Percentiles rank a stretch among this genome's conserved stretches.
These are phyloP conservation scores for Tetraodon nigroviridis DNA, from an alignment of 2,113 vertebrate species.

Conservation along the genomic window DNA sequence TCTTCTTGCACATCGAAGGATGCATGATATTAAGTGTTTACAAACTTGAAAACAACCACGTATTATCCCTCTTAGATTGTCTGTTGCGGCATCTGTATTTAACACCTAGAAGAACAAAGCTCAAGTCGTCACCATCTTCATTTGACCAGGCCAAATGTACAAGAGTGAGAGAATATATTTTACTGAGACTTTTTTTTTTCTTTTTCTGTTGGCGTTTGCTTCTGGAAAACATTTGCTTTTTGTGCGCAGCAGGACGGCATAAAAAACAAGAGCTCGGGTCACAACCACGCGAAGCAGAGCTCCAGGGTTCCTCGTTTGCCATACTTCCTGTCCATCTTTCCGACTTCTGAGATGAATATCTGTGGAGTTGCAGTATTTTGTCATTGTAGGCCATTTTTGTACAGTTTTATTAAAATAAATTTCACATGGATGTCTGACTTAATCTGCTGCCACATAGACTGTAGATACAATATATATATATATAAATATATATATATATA, in stretches of 20 bases:
- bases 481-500: too few relatives aligned
- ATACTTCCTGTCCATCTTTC: slow-evolving; percentile 44
- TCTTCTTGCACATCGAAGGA: slow-evolving; percentile 75
- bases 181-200: slow-evolving; percentile 10
- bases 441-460: slow-evolving; percentile 76
- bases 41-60: slow-evolving; percentile 71
- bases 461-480: slow-evolving; percentile 67
- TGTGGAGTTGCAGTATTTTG: slow-evolving; percentile 71
- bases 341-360: slow-evolving; percentile 62
- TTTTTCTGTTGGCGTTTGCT: slow-evolving; percentile 47
- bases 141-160: slow-evolving; percentile 36
- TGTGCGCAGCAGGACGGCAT: slow-evolving; percentile 37
- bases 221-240: slow-evolving; percentile 41
- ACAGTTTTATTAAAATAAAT: slow-evolving; percentile 73
- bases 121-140: slow-evolving; percentile 29
- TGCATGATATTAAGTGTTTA: slow-evolving; percentile 78
- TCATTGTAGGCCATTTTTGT: slow-evolving; percentile 70
- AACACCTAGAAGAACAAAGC: slow-evolving; percentile 54
- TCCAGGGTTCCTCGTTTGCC: slow-evolving; percentile 41
- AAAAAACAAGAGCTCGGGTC: slow-evolving; percentile 26
- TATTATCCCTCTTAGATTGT: slow-evolving; percentile 62
- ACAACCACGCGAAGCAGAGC: slow-evolving; percentile 36
- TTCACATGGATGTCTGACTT: slow-evolving; percentile 77
- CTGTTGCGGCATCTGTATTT: slow-evolving; percentile 57
- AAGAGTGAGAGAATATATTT: slow-evolving; percentile 49